Percentiles rank a stretch among this genome's conserved stretches.
Evolutionary conservation across 2,113 vertebrate species (phyloP).

Genomic region (Dicrurus megarhynchus): DNA sequence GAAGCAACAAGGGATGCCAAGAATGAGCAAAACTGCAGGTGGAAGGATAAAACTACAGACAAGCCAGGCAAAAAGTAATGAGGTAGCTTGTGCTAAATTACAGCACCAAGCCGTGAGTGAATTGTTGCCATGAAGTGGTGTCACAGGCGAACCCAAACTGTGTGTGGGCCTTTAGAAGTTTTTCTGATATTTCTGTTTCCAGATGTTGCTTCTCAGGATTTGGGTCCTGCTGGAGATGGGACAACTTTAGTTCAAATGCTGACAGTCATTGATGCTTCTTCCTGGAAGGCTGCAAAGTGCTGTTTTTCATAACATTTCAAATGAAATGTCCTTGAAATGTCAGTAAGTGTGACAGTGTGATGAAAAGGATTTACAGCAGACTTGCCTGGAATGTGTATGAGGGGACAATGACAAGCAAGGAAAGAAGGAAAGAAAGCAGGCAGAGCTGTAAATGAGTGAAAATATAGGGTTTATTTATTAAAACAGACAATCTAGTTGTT

Average conservation of each 20-base stretch:
- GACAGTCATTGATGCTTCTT: background rate
- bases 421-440: background rate
- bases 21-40: background rate
- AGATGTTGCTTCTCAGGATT: background rate
- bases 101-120: background rate
- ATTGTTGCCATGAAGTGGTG: background rate
- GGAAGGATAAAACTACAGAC: background rate
- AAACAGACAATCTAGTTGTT: background rate
- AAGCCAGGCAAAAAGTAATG: background rate
- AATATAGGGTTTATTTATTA: background rate
- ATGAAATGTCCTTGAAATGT: slow-evolving; percentile 11
- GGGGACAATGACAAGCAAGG: background rate
- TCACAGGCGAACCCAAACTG: background rate
- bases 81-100: background rate
- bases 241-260: background rate
- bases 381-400: background rate
- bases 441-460: background rate
- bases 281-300: background rate
- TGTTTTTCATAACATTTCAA: background rate
- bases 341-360: background rate
- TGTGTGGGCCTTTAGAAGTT: background rate
- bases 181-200: background rate
- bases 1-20: background rate
- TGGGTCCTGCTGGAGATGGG: background rate
- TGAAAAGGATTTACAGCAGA: slow-evolving; percentile 14